Evolutionary conservation across 2,113 vertebrate species (phyloP).

Genomic region (Oophaga pumilio): DNA sequence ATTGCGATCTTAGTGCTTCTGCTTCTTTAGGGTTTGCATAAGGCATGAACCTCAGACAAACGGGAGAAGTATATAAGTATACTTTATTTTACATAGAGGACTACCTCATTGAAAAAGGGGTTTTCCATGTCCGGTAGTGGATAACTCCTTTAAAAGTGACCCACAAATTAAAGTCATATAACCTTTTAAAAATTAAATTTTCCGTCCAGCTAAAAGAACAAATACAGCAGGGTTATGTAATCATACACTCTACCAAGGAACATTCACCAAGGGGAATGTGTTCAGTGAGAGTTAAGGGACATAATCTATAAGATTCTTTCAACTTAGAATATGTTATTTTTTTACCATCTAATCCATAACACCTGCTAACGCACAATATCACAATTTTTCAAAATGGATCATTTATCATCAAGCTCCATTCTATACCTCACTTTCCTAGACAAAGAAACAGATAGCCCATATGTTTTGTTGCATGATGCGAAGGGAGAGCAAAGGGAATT

Average conservation of each 20-base stretch:
- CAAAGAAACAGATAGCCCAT: conserved; percentile 41
- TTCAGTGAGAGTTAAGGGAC: neutral
- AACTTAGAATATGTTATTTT: conserved; percentile 13
- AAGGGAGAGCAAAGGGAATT: neutral
- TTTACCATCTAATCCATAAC: conserved; percentile 41
- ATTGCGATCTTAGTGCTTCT: too few relatives aligned
- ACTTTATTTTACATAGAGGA: too few relatives aligned
- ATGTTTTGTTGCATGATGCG: conserved; percentile 25
- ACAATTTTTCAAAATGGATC: conserved; percentile 52
- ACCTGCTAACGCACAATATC: conserved; percentile 55
- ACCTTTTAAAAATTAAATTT: neutral
- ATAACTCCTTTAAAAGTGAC: too few relatives aligned
- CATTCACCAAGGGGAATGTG: neutral
- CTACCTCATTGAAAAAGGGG: too few relatives aligned
- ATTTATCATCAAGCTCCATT: conserved; percentile 58
- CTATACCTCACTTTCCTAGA: conserved; percentile 47
- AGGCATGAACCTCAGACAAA: too few relatives aligned
- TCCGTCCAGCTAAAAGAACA: too few relatives aligned
- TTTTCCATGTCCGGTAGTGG: too few relatives aligned
- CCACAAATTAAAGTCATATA: neutral
- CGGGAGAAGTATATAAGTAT: too few relatives aligned
- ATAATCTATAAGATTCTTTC: conserved; percentile 35
- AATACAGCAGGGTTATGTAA: too few relatives aligned
- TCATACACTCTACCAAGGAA: neutral
- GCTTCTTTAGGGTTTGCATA: too few relatives aligned